Conservation (phyloP, 2,113 vertebrate species). For the Lepisosteus osseus region DNA sequence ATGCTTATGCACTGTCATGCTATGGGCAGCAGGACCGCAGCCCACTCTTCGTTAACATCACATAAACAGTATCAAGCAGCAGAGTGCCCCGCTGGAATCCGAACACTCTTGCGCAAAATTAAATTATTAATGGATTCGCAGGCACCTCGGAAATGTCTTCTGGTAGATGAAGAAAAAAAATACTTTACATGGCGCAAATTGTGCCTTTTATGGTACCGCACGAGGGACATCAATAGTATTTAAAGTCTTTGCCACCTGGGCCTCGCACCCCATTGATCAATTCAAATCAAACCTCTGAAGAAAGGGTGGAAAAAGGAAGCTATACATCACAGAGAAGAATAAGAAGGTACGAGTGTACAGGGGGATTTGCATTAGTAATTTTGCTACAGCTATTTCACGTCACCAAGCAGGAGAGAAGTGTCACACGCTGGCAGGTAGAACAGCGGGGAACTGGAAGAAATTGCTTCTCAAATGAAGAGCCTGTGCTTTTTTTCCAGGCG, state of each 20-base stretch:
- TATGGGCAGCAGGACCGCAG: conserved; percentile 24
- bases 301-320: conserved; percentile 25
- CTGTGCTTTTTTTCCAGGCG: conserved; percentile 21
- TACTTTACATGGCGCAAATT: conserved; percentile 26
- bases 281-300: conserved; percentile 49
- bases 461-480: conserved; percentile 39
- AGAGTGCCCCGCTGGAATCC: conserved; percentile 32
- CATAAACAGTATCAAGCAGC: conserved; percentile 52
- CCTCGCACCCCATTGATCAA: conserved; percentile 54
- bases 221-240: conserved; percentile 58
- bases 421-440: conserved; percentile 47
- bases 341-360: neutral
- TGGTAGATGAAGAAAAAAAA: neutral
- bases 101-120: conserved; percentile 54
- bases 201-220: conserved; percentile 47
- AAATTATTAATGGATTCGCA: conserved; percentile 59
- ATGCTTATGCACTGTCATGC: conserved; percentile 28
- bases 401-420: conserved; percentile 46
- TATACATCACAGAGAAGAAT: neutral
- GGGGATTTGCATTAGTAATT: conserved; percentile 48
- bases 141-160: conserved; percentile 3
- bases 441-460: conserved; percentile 43
- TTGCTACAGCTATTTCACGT: conserved; percentile 46
- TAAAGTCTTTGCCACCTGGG: conserved; percentile 40
- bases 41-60: conserved; percentile 41